These are phyloP conservation scores for Psix sp. DNA, from an alignment of 1,140 invertebrate species.

Conservation along the genomic window DNA sequence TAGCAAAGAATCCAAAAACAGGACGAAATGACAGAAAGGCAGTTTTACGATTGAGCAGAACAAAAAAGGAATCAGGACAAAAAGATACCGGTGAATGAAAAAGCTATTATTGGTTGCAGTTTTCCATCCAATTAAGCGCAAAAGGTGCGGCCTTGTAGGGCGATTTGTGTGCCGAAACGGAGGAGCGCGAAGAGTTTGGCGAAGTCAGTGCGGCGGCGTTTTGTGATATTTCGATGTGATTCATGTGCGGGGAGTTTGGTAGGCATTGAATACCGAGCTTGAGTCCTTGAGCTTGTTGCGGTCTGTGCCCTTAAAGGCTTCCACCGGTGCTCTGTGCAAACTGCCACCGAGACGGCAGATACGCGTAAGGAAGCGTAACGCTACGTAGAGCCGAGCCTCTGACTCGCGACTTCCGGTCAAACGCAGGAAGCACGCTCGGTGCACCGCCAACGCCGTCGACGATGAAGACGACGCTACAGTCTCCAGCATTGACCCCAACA, in stretches of 20 bases:
- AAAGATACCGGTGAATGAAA: conserved; percentile 1
- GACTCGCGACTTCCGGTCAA: conserved; percentile 72
- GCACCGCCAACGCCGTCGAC: conserved; percentile 65
- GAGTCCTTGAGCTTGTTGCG: conserved; percentile 66
- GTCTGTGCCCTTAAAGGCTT: conserved; percentile 60
- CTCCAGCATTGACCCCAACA: conserved; percentile 47
- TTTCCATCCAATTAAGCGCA: conserved; percentile 39
- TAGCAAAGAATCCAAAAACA: no score
- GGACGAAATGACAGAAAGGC: no score
- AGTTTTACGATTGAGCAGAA: conserved; percentile 4
- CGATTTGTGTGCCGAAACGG: background rate
- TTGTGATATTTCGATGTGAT: no score
- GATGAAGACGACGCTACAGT: conserved; percentile 60
- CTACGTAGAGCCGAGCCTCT: conserved; percentile 66
- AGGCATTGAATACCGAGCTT: conserved; percentile 48
- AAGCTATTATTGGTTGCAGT: conserved; percentile 6
- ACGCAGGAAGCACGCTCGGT: conserved; percentile 71
- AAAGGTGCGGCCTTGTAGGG: conserved; percentile 9
- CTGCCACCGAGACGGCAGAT: conserved; percentile 66
- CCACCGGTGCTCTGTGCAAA: conserved; percentile 54
- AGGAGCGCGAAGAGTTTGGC: conserved; percentile 3
- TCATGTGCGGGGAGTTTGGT: conserved; percentile 31
- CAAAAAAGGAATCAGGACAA: conserved; percentile 7
- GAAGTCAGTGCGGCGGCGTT: conserved; percentile 12
- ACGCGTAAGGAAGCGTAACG: conserved; percentile 72